Evolutionary conservation across 2,888 invertebrate species (phyloP).

Genomic region (Osedax fenrisi): DNA sequence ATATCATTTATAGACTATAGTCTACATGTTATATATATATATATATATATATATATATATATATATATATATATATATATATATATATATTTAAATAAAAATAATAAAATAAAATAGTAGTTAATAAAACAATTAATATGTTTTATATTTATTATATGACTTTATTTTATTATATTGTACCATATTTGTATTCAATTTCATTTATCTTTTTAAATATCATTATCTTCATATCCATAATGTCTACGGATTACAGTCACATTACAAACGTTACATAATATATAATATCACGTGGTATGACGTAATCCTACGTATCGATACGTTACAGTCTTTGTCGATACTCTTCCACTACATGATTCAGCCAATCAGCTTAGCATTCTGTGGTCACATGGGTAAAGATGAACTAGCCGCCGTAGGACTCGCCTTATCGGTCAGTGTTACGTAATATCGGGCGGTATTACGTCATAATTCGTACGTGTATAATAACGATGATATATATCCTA

Average conservation of each 20-base stretch:
- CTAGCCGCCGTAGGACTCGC: constrained; percentile 37
- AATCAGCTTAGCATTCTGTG: constrained; percentile 38
- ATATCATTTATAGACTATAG: too few relatives aligned
- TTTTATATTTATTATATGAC: too few relatives aligned
- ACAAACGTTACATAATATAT: background rate
- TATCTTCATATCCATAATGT: background rate
- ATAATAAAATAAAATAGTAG: too few relatives aligned
- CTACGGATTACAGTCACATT: background rate
- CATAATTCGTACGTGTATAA: too few relatives aligned
- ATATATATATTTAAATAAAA: too few relatives aligned
- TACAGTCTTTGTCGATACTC: constrained; percentile 37
- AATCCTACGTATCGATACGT: background rate
- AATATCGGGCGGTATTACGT: too few relatives aligned
- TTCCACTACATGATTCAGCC: constrained; percentile 38
- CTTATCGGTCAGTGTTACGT: constrained; percentile 36
- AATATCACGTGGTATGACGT: background rate
- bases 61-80: too few relatives aligned
- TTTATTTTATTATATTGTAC: too few relatives aligned
- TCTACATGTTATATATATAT: too few relatives aligned
- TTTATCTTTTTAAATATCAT: background rate
- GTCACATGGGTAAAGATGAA: constrained; percentile 37
- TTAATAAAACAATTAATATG: too few relatives aligned
- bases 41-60: too few relatives aligned
- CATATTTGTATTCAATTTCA: background rate
- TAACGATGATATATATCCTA: too few relatives aligned